Evolutionary conservation across 2,888 invertebrate genomes (phyloP), one percentile per base, ranked within the genome.

Genomic region (Cryptocephalus moraei): DNA sequence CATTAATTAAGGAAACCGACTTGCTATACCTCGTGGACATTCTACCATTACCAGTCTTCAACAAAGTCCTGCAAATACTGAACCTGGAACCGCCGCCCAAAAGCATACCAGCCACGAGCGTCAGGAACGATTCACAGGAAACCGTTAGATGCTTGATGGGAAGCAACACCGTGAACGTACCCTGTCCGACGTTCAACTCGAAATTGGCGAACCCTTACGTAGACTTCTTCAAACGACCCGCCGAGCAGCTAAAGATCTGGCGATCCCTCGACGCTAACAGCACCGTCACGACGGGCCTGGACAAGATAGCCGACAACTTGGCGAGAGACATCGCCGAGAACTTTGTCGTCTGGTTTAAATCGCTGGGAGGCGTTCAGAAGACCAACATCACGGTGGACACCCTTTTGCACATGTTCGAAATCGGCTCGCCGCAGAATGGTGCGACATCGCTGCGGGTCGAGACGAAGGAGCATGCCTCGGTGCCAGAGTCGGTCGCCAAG

Each of bases 401-500:
- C 11, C 58, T 71, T 10, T 58, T 68, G 14, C 62, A 65, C 42
- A 64, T 71, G 63, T 70, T 71, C 54, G 69, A 80, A 74, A 75
- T 80, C 45, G 78, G 78, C 47, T 78, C 78, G 56, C 73, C 79
- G 51, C 75, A 74, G 8, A 77, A 78, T 51, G 75, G 75, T 1
- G 73, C 79, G 1, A 72, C 70, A 44, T 73, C 79, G 49, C 64
- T 80, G 22, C 67, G 71, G 64, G 73, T 80, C 1, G 63, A 73
- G 33, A 65, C 79, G 3, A 76, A 73, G 58, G 80, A 81, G 62
- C 64, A 81, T 61, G 77, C 80, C 1, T 72, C 76, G 38, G 73
- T 82, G 10, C 74, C 79, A 33, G 73, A 75, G 46, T 70, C 71
- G 53, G 70, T 81, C 2, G 81, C 81, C 0, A 61, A 64, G 9